phyloP scores from a whole-genome alignment of 2,888 invertebrate genomes.

The Mamestra brassicae region DNA sequence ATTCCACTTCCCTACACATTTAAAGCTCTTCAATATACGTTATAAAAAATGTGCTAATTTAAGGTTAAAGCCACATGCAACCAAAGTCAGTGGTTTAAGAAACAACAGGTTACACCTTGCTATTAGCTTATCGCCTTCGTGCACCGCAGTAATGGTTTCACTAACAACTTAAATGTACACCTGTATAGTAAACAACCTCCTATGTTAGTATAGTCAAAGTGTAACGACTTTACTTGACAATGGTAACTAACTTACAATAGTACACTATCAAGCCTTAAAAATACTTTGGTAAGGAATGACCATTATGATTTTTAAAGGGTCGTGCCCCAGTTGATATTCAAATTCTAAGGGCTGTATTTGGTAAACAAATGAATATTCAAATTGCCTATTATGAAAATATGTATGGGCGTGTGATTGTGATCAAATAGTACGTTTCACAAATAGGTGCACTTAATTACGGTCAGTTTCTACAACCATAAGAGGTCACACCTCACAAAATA shows the following conservation, averaged over 20 bases:
- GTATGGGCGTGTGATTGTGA: constrained; percentile 13
- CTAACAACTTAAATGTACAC: constrained; percentile 48
- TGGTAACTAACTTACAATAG: constrained; percentile 6
- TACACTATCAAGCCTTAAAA: neutral
- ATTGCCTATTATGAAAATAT: constrained; percentile 20
- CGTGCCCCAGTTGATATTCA: constrained; percentile 18
- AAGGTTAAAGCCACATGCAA: constrained; percentile 27
- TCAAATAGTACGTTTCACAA: neutral
- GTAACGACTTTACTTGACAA: constrained; percentile 28
- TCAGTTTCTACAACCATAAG: neutral
- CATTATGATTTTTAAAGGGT: constrained; percentile 8
- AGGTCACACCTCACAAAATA: constrained; percentile 4
- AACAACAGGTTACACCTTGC: constrained; percentile 40
- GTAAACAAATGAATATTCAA: constrained; percentile 37
- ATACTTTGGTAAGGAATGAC: neutral
- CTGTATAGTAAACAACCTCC: constrained; percentile 34
- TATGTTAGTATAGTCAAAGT: constrained; percentile 7
- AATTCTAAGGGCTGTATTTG: constrained; percentile 20
- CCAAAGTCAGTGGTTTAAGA: constrained; percentile 30
- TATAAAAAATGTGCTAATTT: constrained; percentile 21
- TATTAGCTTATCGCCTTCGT: constrained; percentile 50
- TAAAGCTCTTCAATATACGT: neutral
- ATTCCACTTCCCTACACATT: neutral
- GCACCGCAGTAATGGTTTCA: constrained; percentile 48
- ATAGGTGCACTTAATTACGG: neutral